Evolutionary conservation across 1,140 invertebrate species (phyloP), one percentile per base, ranked within the genome.

Genomic region (Ips nitidus): DNA sequence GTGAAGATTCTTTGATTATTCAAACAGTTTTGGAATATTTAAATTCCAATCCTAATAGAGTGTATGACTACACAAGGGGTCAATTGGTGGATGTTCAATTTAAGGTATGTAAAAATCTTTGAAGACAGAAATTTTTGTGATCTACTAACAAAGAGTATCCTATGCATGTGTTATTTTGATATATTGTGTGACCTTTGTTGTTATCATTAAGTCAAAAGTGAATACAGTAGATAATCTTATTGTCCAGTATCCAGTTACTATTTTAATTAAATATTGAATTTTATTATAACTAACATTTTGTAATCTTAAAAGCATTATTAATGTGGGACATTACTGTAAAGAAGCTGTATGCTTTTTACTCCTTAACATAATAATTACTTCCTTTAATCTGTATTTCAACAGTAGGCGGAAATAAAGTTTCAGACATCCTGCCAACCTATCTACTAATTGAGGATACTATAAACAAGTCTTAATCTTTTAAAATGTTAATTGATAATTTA

Each of bases 41-140:
- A 55, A 74, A 74, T 70, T 37, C 65, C 1, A 68, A 69, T 50
- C 66, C 69, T 38, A 56, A 70, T 65, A 70, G 66, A 47, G 52
- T 73, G 5, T 69, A 71, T 57, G 63, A 73, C 43, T 73, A 73
- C 59, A 66, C 66, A 8, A 59, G 63, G 8, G 69, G 53, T 2
- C 60, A 52, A 52, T 60, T 74, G 39, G 8, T 73, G 47, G 55
- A 55, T 69, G 58, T 66, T 60, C 71, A 74, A 52, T 66, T 60
- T 42, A 72, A 70, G 73, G 73, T 74, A 73, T 65, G 69, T 6
- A 22, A 22, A 22, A 22, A 22, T 22, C 22, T 22, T n/a, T 22
- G 22, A 22, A 22, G 22, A 22, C 22, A 22, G 22, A 22, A 22
- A 22, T 22, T 22, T 22, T 22, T 22, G 22, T 22, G 22, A 22